Base-by-base conservation (phyloP, 2,888 invertebrate genomes). In the Torymus auratus region DNA sequence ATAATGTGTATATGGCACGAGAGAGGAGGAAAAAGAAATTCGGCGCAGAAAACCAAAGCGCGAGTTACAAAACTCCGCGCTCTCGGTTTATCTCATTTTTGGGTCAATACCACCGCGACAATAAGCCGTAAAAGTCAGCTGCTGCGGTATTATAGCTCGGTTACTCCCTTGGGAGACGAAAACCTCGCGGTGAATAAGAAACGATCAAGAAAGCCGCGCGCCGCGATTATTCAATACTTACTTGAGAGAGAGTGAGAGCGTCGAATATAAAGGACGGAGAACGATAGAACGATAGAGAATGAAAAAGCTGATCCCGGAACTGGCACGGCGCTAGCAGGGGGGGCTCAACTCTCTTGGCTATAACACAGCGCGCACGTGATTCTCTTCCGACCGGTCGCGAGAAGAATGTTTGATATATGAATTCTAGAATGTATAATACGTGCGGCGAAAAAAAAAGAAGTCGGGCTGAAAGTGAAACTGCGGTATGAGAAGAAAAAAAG, bases 261-360 rank as follows among this genome's bases (percentile, higher is more conserved):
- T 10, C 7, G 41, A 41, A 7, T 7, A 41, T 41, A 41, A 41
- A 41, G 0, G 28, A 74, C 23, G 17, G 56, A 69, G 14, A 50
- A 62, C 60, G 53, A 55, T 23, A 53, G 56, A 17, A 53, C 3
- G 20, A 15, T 3, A 15, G 41, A 52, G 15, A 41, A 60, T 10
- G n/a, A 50, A 73, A 78, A 68, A 72, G 61, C n/a, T 14, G n/a
- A 68, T 68, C 56, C 61, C 78, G 72, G 73, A 78, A 78, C 61
- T 68, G 56, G 56, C 62, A 41, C 41, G 23, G 64, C 20, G 69
- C 71, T 60, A 13, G 7, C 41, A 2, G 3, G 41, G 23, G 17
- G 23, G 64, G 64, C 62, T 56, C 56, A 53, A 67, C 60, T 11
- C 55, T 55, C 52, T 14, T 41, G 20, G n/a, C 50, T 55, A 20